These are phyloP conservation scores for Aphodius sticticus DNA, from an alignment of 2,888 invertebrate species.

Conservation along the genomic window DNA sequence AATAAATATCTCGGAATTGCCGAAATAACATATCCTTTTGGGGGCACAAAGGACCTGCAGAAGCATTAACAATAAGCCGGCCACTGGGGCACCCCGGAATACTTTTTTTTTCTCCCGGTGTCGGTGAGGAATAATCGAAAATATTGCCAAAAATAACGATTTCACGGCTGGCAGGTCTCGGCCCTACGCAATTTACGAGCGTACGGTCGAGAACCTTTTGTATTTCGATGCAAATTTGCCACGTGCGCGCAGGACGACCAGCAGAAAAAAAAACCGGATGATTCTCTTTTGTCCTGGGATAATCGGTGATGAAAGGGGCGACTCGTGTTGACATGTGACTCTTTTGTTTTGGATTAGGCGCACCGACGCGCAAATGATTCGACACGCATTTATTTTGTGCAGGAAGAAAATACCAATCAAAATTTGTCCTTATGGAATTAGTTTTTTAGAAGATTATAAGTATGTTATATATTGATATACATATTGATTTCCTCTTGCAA, in stretches of 20 bases:
- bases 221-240: neutral
- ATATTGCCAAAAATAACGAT: constrained; percentile 4
- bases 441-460: too few relatives aligned
- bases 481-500: too few relatives aligned
- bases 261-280: neutral
- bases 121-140: neutral
- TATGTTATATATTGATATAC: too few relatives aligned
- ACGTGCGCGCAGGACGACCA: neutral
- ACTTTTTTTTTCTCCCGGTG: neutral
- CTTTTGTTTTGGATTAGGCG: neutral
- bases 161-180: neutral
- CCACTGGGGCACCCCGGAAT: neutral
- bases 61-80: neutral
- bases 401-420: neutral
- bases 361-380: neutral
- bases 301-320: neutral
- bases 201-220: constrained; percentile 4
- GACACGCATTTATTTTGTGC: neutral
- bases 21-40: neutral
- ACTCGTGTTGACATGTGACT: neutral
- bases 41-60: neutral
- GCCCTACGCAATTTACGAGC: neutral
- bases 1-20: neutral
- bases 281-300: neutral
- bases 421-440: too few relatives aligned